A percentile compares a stretch with the other conserved stretches of the same genome.
These are phyloP conservation scores for Drosophila kepulauana DNA, from an alignment of 1,140 invertebrate genomes.

Conservation along the genomic window DNA sequence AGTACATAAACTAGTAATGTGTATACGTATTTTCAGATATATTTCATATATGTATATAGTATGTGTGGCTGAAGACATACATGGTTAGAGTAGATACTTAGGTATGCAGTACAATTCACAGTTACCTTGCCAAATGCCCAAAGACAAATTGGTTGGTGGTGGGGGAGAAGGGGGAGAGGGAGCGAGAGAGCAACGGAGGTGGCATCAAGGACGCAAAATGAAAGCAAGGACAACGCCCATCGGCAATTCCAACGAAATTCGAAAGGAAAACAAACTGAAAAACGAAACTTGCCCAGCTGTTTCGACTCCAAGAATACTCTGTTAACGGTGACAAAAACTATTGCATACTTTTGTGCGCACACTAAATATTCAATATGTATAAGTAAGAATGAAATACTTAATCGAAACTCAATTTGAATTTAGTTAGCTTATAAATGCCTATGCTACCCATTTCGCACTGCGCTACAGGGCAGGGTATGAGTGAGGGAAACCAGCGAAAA, in stretches of 20 bases:
- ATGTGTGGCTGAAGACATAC: neutral
- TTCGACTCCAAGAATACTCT: conserved; percentile 9
- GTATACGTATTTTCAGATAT: neutral
- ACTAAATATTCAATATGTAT: too few relatives aligned
- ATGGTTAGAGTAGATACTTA: conserved; percentile 15
- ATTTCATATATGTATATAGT: too few relatives aligned
- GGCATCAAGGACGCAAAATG: neutral
- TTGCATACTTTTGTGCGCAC: too few relatives aligned
- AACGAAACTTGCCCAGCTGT: neutral
- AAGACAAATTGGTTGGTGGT: conserved; percentile 3
- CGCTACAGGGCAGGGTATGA: neutral
- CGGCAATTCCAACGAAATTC: conserved; percentile 26
- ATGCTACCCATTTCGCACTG: neutral
- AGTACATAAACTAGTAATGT: conserved; percentile 1
- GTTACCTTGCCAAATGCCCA: conserved; percentile 22
- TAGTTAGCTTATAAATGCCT: too few relatives aligned
- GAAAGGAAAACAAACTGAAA: conserved; percentile 1
- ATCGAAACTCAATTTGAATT: too few relatives aligned
- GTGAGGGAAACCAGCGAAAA: conserved; percentile 4
- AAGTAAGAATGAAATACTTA: too few relatives aligned
- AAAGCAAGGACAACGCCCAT: conserved; percentile 21
- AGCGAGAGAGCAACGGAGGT: too few relatives aligned
- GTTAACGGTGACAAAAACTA: neutral
- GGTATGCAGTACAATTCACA: conserved; percentile 25
- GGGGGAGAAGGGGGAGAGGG: too few relatives aligned